These are phyloP conservation scores for Trissolcus japonicus DNA, from an alignment of 2,888 invertebrate species.

Conservation along the genomic window DNA sequence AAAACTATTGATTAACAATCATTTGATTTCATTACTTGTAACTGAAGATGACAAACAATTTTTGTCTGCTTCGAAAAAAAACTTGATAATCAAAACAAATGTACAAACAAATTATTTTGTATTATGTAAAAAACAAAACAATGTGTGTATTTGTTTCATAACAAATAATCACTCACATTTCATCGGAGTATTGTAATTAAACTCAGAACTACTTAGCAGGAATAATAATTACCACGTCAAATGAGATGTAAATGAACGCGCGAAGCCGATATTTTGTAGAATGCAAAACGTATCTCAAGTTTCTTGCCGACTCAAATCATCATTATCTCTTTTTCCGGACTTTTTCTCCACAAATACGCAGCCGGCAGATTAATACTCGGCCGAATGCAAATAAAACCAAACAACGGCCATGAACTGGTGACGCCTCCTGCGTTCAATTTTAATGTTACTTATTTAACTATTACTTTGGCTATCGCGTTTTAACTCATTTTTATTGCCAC, in stretches of 20 bases:
- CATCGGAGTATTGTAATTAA: slow-evolving; percentile 36
- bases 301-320: slow-evolving; percentile 27
- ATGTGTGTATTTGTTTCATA: not conserved
- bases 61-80: not conserved
- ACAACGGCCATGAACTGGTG: slow-evolving; percentile 42
- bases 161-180: slow-evolving; percentile 28
- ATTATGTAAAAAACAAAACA: not conserved
- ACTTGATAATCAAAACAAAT: not conserved
- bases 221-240: slow-evolving; percentile 32
- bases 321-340: slow-evolving; percentile 39
- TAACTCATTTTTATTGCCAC: too few relatives aligned
- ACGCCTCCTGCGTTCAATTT: slow-evolving; percentile 29
- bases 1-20: not conserved
- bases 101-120: too few relatives aligned
- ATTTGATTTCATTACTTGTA: not conserved
- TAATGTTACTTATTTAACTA: slow-evolving; percentile 28
- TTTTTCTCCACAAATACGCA: slow-evolving; percentile 40
- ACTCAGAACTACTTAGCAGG: slow-evolving; percentile 11
- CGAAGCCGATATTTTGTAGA: slow-evolving; percentile 24
- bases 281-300: slow-evolving; percentile 26
- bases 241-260: slow-evolving; percentile 37
- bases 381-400: slow-evolving; percentile 39
- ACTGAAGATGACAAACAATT: not conserved
- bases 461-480: too few relatives aligned
- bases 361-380: slow-evolving; percentile 34